A percentile compares a stretch with the other conserved stretches of the same genome.
Conservation (phyloP, 35 echinoderm and acorn worm genomes). For the Ptychodera flava region DNA sequence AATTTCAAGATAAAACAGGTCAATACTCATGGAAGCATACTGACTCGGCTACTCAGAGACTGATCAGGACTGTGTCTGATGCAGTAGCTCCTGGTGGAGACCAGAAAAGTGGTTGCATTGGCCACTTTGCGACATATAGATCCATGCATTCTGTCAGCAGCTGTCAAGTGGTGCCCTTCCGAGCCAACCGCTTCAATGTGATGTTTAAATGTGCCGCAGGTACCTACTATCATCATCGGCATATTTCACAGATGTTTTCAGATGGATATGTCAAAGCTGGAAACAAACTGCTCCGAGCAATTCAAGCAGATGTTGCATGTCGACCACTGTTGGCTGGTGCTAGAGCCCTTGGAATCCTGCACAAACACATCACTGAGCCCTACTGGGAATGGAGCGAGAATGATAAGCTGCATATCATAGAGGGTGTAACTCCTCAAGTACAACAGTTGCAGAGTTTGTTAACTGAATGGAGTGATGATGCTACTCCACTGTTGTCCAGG, state of each 20-base stretch:
- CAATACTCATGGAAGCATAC: neutral
- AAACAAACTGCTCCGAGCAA: slow-evolving; percentile 20
- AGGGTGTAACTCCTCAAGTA: neutral
- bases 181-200: neutral
- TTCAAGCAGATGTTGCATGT: slow-evolving; percentile 13
- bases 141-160: neutral
- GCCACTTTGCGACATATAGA: neutral
- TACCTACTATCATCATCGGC: neutral
- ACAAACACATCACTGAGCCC: slow-evolving; percentile 30
- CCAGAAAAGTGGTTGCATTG: neutral
- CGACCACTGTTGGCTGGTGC: slow-evolving; percentile 19
- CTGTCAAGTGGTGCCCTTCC: neutral
- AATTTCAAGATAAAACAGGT: neutral
- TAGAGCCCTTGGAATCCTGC: slow-evolving; percentile 26
- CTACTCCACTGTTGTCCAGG: slow-evolving; percentile 2
- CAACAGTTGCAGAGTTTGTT: neutral
- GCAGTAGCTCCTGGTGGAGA: neutral
- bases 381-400: slow-evolving; percentile 18
- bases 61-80: neutral
- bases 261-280: slow-evolving; percentile 13
- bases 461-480: neutral
- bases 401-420: slow-evolving; percentile 19
- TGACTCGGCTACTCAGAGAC: neutral
- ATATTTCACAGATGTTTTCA: neutral
- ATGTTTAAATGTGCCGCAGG: neutral